Base-by-base conservation (phyloP, 2,113 vertebrate species). In the Athene noctua region DNA sequence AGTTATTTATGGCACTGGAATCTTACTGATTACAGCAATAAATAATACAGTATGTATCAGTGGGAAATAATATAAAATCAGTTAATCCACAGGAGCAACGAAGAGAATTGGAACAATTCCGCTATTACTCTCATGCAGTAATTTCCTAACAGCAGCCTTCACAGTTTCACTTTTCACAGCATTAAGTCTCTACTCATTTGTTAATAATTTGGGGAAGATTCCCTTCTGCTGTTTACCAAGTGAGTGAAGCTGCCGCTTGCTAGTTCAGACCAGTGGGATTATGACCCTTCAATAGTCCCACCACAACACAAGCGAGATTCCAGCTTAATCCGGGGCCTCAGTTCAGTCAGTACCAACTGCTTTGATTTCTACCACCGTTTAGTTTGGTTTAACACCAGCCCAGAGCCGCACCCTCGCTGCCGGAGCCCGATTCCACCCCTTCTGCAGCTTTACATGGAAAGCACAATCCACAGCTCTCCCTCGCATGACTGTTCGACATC, bases 331-430 rank as follows among this genome's bases (percentile, higher is more conserved):
- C 83, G 19, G 66, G 88, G 94, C 94, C 91, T 89, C 61, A 67
- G 87, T 85, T 96, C 94, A 92, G 94, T 66, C 77, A 47, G 71
- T 83, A 92, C 94, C 94, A 96, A 85, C 92, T 72, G 72, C 97
- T 97, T 90, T 95, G 66, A 88, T 94, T 92, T 94, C 90, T 84
- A 19, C 46, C 87, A 81, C 85, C 49, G 92, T 96, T 97, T 96
- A 73, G 90, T 96, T 90, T 74, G 93, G 93, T 88, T 97, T 88
- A 92, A 65, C 70, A 12, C 23, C 34, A 83, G 84, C 88, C 77
- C 81, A 90, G 85, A 54, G 67, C 86, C 22, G 47, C 95, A 80
- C 40, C 88, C 73, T 88, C 44, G 26, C 83, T 70, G 29, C 3
- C 87, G 42, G 51, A 95, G 90, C 83, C 71, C 40, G 62, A 62